These are phyloP conservation scores for Dermatemys mawii DNA, from an alignment of 2,113 vertebrate genomes.

Conservation along the genomic window DNA sequence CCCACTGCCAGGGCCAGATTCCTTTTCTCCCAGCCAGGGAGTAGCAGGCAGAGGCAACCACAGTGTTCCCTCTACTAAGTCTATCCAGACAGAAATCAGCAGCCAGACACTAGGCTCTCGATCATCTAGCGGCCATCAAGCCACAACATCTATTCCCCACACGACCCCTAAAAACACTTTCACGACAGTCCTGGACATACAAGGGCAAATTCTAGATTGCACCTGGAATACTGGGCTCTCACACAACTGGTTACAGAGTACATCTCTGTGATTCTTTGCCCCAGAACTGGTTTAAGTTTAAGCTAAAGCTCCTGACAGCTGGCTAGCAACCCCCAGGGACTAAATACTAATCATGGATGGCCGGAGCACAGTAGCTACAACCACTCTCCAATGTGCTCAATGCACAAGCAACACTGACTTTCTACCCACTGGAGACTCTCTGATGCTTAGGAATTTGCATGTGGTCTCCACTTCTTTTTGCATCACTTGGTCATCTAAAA, in stretches of 20 bases:
- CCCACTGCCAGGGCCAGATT: background rate
- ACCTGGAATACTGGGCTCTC: background rate
- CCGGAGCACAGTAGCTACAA: no score
- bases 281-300: no score
- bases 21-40: background rate
- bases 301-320: no score
- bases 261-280: background rate
- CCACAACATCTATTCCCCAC: background rate
- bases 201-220: no score
- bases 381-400: no score
- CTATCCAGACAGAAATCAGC: background rate
- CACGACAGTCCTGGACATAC: background rate
- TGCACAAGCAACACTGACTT: no score
- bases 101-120: background rate
- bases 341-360: no score
- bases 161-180: background rate
- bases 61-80: background rate
- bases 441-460: no score
- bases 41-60: background rate
- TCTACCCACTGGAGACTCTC: no score
- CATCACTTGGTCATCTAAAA: no score
- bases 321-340: no score
- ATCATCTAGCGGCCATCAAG: background rate
- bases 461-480: no score
- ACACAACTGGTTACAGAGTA: background rate